Percentiles rank a stretch among this genome's conserved stretches.
These are phyloP conservation scores for Pachycephala philippinensis DNA, from an alignment of 2,113 vertebrate genomes.

Conservation along the genomic window DNA sequence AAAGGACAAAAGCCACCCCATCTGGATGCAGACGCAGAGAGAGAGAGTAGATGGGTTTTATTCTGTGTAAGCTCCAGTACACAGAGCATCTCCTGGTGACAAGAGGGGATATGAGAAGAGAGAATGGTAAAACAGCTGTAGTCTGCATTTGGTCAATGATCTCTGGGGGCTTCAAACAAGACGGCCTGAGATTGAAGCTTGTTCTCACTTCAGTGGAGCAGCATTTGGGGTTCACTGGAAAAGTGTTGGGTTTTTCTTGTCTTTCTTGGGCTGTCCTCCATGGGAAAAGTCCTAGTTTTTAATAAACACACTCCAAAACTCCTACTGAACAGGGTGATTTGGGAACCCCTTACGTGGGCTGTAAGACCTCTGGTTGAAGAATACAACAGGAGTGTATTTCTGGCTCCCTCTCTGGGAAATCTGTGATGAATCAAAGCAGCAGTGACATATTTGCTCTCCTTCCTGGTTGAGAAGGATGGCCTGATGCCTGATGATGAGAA, in stretches of 20 bases:
- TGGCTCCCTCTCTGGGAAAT: not conserved
- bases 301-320: not conserved
- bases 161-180: not conserved
- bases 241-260: not conserved
- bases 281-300: not conserved
- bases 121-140: not conserved
- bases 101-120: not conserved
- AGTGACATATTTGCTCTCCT: not conserved
- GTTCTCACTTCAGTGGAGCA: not conserved
- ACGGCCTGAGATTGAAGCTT: not conserved
- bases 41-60: not conserved
- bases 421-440: not conserved
- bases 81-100: not conserved
- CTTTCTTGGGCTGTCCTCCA: not conserved
- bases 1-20: not conserved
- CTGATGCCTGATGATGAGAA: too few relatives aligned
- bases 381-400: not conserved
- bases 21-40: not conserved
- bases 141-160: not conserved
- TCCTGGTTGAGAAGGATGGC: not conserved
- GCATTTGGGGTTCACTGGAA: not conserved
- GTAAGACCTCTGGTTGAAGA: not conserved
- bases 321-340: not conserved
- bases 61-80: not conserved
- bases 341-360: rapidly evolving